These are phyloP conservation scores for Clupea harengus DNA, from an alignment of 2,113 vertebrate species.

Conservation along the genomic window DNA sequence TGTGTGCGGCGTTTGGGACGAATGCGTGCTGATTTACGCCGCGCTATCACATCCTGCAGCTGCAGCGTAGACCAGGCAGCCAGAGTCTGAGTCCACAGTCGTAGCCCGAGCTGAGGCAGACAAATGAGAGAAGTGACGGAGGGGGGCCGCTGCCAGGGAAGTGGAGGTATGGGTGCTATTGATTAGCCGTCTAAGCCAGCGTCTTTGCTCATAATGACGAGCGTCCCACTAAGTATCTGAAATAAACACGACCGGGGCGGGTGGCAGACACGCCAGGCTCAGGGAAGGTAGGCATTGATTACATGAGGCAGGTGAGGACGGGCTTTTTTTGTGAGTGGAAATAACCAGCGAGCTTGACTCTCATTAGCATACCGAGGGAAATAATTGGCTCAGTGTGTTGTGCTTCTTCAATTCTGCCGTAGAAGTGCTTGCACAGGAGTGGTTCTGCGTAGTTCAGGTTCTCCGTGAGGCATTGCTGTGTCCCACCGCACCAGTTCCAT, in stretches of 20 bases:
- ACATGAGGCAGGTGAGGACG: conserved; percentile 6
- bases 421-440: not conserved
- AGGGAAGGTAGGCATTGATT: conserved; percentile 38
- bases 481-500: not conserved
- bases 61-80: not conserved
- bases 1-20: not conserved
- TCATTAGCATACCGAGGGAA: conserved; percentile 41
- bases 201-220: conserved; percentile 36
- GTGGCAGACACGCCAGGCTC: not conserved
- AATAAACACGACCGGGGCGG: conserved; percentile 28
- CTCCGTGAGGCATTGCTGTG: not conserved
- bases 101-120: not conserved
- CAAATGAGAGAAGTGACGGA: not conserved
- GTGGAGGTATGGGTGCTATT: conserved; percentile 43
- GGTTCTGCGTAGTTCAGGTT: not conserved
- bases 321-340: not conserved
- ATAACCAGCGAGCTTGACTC: not conserved
- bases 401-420: not conserved
- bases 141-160: conserved; percentile 5
- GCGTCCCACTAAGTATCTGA: conserved; percentile 21
- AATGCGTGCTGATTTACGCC: conserved; percentile 46
- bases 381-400: conserved; percentile 25
- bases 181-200: conserved; percentile 43
- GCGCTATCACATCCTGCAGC: not conserved
- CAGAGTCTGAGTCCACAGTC: not conserved